These are phyloP conservation scores for Nomada fucata DNA, from an alignment of 2,888 invertebrate species.

Conservation along the genomic window DNA sequence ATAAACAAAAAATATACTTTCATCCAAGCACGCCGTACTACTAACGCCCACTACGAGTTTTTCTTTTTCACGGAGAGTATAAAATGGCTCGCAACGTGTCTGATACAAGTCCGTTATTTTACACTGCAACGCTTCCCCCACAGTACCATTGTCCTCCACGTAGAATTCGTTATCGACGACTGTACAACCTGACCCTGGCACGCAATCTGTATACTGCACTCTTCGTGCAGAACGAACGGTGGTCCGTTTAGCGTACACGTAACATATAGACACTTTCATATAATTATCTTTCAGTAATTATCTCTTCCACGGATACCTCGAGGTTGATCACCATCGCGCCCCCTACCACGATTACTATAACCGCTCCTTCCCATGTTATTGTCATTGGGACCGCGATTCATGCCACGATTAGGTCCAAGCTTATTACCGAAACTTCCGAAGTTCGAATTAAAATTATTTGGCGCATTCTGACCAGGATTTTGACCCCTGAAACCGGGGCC, in stretches of 20 bases:
- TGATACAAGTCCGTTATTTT: constrained; percentile 44
- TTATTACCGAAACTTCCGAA: constrained; percentile 75
- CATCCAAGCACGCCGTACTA: constrained; percentile 45
- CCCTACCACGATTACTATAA: constrained; percentile 76
- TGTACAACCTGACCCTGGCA: constrained; percentile 37
- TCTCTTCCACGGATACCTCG: constrained; percentile 76
- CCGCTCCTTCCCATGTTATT: constrained; percentile 74
- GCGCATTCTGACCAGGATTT: constrained; percentile 72
- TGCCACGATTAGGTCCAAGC: constrained; percentile 76
- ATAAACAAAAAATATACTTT: constrained; percentile 40
- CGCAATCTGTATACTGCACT: neutral
- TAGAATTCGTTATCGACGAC: constrained; percentile 26
- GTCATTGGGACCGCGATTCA: constrained; percentile 73
- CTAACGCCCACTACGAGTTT: constrained; percentile 25
- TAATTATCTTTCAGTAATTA: constrained; percentile 73
- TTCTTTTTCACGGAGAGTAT: constrained; percentile 10
- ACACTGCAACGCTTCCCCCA: constrained; percentile 47
- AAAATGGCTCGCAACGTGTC: constrained; percentile 48
- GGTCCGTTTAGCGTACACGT: constrained; percentile 27
- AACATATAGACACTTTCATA: constrained; percentile 15
- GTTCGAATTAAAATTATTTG: constrained; percentile 70
- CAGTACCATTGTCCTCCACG: constrained; percentile 34
- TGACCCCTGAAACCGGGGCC: constrained; percentile 78
- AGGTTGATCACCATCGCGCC: constrained; percentile 75
- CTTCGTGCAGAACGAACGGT: constrained; percentile 18